Base-by-base conservation (phyloP, 2,797 vertebrate species). In the Balearica regulorum region DNA sequence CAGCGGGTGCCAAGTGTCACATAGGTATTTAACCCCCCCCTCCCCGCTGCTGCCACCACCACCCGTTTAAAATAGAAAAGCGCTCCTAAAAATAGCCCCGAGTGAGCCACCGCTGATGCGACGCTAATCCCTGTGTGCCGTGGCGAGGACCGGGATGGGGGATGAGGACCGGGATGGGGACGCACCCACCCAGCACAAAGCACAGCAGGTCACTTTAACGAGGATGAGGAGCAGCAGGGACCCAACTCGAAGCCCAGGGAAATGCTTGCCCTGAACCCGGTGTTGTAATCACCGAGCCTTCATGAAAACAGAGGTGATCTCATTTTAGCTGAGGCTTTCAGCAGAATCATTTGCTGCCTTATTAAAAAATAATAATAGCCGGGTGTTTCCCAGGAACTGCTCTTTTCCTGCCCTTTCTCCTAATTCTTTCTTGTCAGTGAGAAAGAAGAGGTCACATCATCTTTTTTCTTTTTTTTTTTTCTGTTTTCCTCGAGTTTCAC, bases 361-460 rank as follows among this genome's bases (percentile, higher is more conserved):
- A 93, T 95, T 90, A 94, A 94, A 94, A 79, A 90, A 66, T 82
- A 61, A 87, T 85, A 87, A 75, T 61, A 88, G 62, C 48, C 1
- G 22, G 90, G 90, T 82, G 83, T 85, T 95, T 85, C 90, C 94
- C 84, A 37, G 53, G 58, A 57, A 61, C 57, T 48, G 71, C 76
- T 75, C 75, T 44, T 66, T 70, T 29, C 61, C 83, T 83, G 69
- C 39, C 37, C 46, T 78, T 92, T 61, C 82, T 71, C 76, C 71
- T 49, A 17, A 48, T 66, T 62, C 62, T 90, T 85, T 90, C 66
- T 85, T 39, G 31, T 66, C 43, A 57, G 48, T 0, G 1, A 48
- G 60, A 90, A 85, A 61, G 70, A 64, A 69, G 22, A 78, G 75
- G 46, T 87, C 46, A 29, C 43, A 4, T 25, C 4, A 3, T 15